Evolutionary conservation across 2,113 vertebrate species (phyloP).

Genomic region (Centropristis striata): DNA sequence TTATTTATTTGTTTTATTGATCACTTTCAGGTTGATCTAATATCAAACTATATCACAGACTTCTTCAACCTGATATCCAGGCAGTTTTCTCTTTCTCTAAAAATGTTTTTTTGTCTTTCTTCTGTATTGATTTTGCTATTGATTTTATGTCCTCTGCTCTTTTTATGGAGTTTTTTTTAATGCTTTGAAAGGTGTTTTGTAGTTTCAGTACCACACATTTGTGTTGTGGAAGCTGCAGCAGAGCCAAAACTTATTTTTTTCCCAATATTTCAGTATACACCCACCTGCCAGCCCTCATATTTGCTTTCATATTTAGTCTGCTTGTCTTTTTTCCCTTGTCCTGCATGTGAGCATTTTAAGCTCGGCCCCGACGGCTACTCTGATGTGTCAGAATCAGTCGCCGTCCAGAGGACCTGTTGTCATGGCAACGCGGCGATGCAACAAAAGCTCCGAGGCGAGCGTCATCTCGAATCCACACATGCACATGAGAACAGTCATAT

Average conservation of each 20-base stretch:
- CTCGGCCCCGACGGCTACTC: constrained; percentile 34
- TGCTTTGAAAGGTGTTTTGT: not conserved
- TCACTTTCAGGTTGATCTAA: not conserved
- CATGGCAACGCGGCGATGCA: constrained; percentile 58
- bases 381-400: constrained; percentile 42
- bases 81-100: not conserved
- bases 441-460: constrained; percentile 39
- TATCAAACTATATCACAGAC: not conserved
- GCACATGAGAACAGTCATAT: constrained; percentile 37
- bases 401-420: constrained; percentile 74
- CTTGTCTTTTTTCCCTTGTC: not conserved
- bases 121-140: constrained; percentile 3
- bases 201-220: not conserved
- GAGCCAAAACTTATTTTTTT: not conserved
- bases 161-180: not conserved
- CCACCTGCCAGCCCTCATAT: not conserved
- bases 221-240: not conserved
- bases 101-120: not conserved
- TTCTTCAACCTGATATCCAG: not conserved
- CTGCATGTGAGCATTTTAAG: constrained; percentile 29
- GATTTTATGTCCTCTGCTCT: constrained; percentile 3
- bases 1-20: constrained; percentile 10
- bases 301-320: not conserved
- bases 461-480: constrained; percentile 15
- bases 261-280: not conserved